Evolutionary conservation across 2,797 vertebrate species (phyloP).

Genomic region (Australoheros facetus): DNA sequence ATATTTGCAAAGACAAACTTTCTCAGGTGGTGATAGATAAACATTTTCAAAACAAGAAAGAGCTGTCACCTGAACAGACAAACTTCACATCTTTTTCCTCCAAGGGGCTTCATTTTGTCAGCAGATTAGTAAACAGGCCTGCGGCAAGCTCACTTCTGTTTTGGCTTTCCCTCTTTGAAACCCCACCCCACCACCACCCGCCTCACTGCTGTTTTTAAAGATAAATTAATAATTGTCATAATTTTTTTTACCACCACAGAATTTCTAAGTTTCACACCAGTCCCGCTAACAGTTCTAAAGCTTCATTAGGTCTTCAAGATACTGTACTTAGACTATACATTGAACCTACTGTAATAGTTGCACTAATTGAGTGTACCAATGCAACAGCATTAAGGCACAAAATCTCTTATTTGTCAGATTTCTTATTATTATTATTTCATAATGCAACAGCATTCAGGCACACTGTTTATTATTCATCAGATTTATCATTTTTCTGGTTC

Average conservation of each 20-base stretch:
- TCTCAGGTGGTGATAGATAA: not conserved
- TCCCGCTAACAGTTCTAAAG: no score
- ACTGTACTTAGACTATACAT: not conserved
- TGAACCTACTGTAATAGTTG: not conserved
- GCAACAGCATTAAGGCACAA: not conserved
- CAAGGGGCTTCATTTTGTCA: slow-evolving; percentile 12
- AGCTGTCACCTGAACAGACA: slow-evolving; percentile 25
- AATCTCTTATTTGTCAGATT: not conserved
- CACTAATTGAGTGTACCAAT: not conserved
- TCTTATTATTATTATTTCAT: not conserved
- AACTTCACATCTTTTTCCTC: slow-evolving; percentile 7
- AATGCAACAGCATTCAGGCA: not conserved
- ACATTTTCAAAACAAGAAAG: not conserved
- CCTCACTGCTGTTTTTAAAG: not conserved
- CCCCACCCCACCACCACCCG: not conserved
- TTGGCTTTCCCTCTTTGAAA: slow-evolving; percentile 7
- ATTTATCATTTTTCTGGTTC: fast-evolving
- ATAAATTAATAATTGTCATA: not conserved
- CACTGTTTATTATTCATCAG: not conserved
- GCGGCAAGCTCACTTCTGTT: slow-evolving; percentile 10
- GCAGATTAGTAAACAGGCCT: slow-evolving; percentile 42
- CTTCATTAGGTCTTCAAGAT: not conserved
- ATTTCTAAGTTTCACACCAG: not conserved
- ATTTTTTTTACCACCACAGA: not conserved
- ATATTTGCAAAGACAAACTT: not conserved